A percentile compares a stretch with the other conserved stretches of the same genome.
phyloP scores from a whole-genome alignment of 2,888 invertebrate species.

The Plusia festucae region DNA sequence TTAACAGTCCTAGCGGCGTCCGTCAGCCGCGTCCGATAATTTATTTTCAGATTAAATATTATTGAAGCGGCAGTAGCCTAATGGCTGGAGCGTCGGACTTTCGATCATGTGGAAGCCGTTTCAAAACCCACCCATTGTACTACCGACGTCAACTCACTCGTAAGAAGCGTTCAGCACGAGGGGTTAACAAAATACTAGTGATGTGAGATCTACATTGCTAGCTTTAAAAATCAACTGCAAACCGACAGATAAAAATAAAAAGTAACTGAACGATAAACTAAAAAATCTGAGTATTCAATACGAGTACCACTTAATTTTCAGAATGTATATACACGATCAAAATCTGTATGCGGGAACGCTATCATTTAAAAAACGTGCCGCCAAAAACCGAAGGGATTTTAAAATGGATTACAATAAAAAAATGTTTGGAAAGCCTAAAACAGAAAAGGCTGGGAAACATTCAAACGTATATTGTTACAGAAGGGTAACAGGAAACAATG shows the following conservation, averaged over 20 bases:
- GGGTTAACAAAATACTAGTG: too few relatives aligned
- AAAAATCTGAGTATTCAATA: slow-evolving; percentile 30
- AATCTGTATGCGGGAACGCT: slow-evolving; percentile 71
- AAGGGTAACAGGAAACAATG: slow-evolving; percentile 32
- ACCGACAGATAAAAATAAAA: background rate
- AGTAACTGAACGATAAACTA: background rate
- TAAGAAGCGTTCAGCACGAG: too few relatives aligned
- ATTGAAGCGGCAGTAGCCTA: too few relatives aligned
- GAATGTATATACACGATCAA: slow-evolving; percentile 49
- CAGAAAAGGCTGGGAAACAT: slow-evolving; percentile 43
- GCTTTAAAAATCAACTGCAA: too few relatives aligned
- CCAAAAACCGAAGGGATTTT: slow-evolving; percentile 59
- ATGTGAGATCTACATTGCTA: too few relatives aligned
- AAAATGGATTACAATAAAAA: slow-evolving; percentile 59
- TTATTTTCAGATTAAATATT: too few relatives aligned
- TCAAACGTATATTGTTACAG: background rate
- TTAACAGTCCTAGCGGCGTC: too few relatives aligned
- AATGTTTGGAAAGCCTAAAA: slow-evolving; percentile 49
- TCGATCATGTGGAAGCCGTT: too few relatives aligned
- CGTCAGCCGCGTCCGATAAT: too few relatives aligned
- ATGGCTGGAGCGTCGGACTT: too few relatives aligned
- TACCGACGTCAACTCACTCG: too few relatives aligned
- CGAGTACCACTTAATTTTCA: slow-evolving; percentile 54
- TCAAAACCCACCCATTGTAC: too few relatives aligned
- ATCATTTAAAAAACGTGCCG: slow-evolving; percentile 80